Base-by-base conservation (phyloP, 2,888 invertebrate species). In the Monopis laevigella region DNA sequence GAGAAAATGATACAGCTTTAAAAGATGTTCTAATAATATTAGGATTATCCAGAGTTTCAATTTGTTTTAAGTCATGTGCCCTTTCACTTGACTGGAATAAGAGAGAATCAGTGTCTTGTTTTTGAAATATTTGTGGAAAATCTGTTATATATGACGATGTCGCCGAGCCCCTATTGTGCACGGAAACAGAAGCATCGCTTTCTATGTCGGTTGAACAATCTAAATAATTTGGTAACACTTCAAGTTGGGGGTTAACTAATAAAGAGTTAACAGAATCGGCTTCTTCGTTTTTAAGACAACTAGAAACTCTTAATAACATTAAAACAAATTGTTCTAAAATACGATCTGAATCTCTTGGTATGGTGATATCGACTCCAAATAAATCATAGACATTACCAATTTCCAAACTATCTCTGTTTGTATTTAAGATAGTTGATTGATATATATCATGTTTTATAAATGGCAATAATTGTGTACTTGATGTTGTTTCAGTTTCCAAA, bases 81-180 rank as follows among this genome's bases (percentile, higher is more conserved):
- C n/a, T 16, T 17, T 29, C 2, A 29, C 29, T 13, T 12, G 6
- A 29, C 29, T 29, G 11, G n/a, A 12, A 29, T 2, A 13, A 3
- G 29, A 29, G 3, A 11, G 14, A 12, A 5, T 13, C 32, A 11
- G 14, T 6, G 4, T 32, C 14, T 32, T 32, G 11, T 17, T 67
- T 75, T 59, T 62, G 67, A 51, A 78, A 78, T 55, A 77, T 74
- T 49, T 75, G 62, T 11, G 77, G 77, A 52, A 74, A 77, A 39
- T 78, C 66, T 21, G 60, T 59, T 30, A 78, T 49, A 44, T 75
- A 78, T 3, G 69, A 66, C n/a, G 72, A 65, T 17, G 56, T 60
- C 34, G 51, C 62, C 17, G 54, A 59, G 50, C 52, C 1, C 70
- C 63, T 1, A 73, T 73, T 6, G 63, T 52, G 4, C n/a, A n/a